Evolutionary conservation across 2,113 vertebrate genomes (phyloP).

Genomic region (Astatoreochromis straeleni): DNA sequence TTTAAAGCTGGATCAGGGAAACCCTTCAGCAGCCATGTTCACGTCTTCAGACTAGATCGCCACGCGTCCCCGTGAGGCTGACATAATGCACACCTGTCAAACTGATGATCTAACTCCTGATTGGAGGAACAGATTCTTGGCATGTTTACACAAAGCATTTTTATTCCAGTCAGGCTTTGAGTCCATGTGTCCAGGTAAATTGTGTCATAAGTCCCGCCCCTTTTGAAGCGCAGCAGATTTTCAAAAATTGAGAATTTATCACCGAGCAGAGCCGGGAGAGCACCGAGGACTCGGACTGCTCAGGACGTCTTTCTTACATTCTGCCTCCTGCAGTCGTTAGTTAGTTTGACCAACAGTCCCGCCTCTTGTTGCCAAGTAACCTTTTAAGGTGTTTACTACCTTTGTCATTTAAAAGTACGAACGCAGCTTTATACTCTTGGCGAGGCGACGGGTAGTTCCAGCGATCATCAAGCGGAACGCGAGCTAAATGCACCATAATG

Average conservation of each 20-base stretch:
- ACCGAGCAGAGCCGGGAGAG: not conserved
- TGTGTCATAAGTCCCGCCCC: not conserved
- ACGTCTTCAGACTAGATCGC: not conserved
- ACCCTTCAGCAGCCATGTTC: not conserved
- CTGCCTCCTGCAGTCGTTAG: not conserved
- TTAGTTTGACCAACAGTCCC: not conserved
- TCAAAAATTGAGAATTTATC: fast-evolving
- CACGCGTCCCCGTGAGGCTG: not conserved
- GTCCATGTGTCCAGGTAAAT: not conserved
- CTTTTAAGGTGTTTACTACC: not conserved
- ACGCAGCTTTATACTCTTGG: not conserved
- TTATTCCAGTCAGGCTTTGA: not conserved
- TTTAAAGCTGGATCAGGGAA: not conserved
- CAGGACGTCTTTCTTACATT: fast-evolving
- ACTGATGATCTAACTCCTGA: not conserved
- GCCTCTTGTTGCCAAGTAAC: not conserved
- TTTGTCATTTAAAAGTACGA: not conserved
- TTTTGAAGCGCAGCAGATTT: not conserved
- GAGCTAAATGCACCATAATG: fast-evolving
- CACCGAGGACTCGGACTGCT: fast-evolving
- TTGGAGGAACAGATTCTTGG: not conserved
- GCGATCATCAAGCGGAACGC: fast-evolving
- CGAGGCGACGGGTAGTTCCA: not conserved
- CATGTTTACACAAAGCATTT: not conserved
- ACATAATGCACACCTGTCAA: not conserved